Evolutionary conservation across 1,140 invertebrate species (phyloP), one percentile per base, ranked within the genome.

Genomic region (Bombus waltoni): DNA sequence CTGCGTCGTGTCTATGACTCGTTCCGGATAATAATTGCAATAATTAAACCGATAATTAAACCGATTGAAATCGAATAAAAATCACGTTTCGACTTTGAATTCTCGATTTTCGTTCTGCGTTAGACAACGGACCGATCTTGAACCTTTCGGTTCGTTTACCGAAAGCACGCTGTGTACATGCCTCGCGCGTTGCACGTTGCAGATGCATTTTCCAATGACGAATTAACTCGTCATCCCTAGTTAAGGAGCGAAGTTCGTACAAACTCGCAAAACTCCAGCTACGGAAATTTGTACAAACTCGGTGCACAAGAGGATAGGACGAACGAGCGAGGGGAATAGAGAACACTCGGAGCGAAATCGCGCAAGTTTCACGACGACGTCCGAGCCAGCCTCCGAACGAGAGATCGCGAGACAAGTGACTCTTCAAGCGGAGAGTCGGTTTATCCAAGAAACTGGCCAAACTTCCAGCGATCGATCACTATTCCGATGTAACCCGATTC

Each of bases 401-500:
- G 18, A n/a, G 59, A 78, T 44, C 59, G 38, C 25, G 28, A 66
- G 59, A 44, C 59, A 11, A 78, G 59, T 78, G 57, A 42, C 59
- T 11, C 59, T 77, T 28, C 25, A 77, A n/a, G n/a, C 35, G 25
- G 25, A n/a, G 42, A 78, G 40, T 78, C 76, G 9, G 28, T 65
- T 78, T 65, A 44, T 78, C 76, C 59, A 66, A 65, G 76, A 25
- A 59, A n/a, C 59, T 42, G 59, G 59, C 44, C 76, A 25, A 62
- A 79, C 32, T 68, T 47, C 4, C 22, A 25, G 32, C 62, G 13
- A 68, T 8, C 40, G 65, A 13, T 35, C 62, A 4, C n/a, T 18
- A 47, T 68, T 6, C 53, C 5, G 5, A 35, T 13, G 28, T 10
- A 42, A 35, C 22, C 15, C 9, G 40, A 11, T 25, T 62, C 57